A percentile compares a stretch with the other conserved stretches of the same genome.
phyloP scores from a whole-genome alignment of 2,797 vertebrate species.

The Ambastaia sidthimunki region DNA sequence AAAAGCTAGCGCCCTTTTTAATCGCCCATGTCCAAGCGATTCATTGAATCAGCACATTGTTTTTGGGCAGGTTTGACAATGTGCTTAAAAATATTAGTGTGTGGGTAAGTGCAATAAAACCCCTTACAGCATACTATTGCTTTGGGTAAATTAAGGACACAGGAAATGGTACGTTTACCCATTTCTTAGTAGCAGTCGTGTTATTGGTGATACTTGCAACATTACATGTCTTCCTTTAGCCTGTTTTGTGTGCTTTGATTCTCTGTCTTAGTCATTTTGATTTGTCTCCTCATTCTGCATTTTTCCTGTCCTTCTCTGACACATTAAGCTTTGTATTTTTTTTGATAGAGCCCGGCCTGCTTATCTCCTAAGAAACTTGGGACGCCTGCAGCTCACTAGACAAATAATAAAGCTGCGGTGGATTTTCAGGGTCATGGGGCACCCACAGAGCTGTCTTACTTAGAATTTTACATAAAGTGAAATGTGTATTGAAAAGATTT shows the following conservation, averaged over 20 bases:
- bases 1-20: conserved; percentile 71
- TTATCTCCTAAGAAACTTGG: conserved; percentile 63
- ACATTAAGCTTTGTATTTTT: conserved; percentile 61
- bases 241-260: conserved; percentile 7
- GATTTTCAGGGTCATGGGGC: conserved; percentile 63
- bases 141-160: conserved; percentile 11
- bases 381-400: conserved; percentile 55
- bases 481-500: conserved; percentile 54
- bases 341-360: conserved; percentile 56
- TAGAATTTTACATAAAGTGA: conserved; percentile 56
- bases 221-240: conserved; percentile 18
- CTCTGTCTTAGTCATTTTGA: conserved; percentile 30
- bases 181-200: conserved; percentile 47
- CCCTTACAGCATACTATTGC: conserved; percentile 18
- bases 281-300: conserved; percentile 51
- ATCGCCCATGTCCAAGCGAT: conserved; percentile 70
- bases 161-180: not conserved
- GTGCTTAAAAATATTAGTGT: conserved; percentile 58
- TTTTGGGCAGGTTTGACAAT: conserved; percentile 66
- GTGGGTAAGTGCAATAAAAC: conserved; percentile 40
- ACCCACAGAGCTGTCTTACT: conserved; percentile 58
- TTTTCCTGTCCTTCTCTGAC: conserved; percentile 49
- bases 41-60: conserved; percentile 70
- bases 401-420: conserved; percentile 56
- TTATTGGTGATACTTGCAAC: conserved; percentile 41